Evolutionary conservation across 2,113 vertebrate genomes (phyloP).

Genomic region (Brachyhypopomus gauderio): DNA sequence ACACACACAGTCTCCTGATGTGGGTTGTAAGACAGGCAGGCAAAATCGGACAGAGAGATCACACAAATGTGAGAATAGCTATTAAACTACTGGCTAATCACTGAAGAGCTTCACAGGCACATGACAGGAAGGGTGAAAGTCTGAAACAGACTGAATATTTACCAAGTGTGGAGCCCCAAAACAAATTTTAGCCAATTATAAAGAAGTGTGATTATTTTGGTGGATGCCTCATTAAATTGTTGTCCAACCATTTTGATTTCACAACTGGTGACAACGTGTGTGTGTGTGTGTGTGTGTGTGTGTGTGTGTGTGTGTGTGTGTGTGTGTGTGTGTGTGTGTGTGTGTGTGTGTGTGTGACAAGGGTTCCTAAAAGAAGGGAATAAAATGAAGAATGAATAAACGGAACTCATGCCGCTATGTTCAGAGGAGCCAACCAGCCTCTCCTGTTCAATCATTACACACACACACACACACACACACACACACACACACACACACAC

Average conservation of each 20-base stretch:
- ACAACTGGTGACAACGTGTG: conserved; percentile 5
- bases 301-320: too few relatives aligned
- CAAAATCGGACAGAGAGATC: neutral
- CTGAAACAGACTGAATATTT: conserved; percentile 40
- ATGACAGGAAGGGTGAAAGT: neutral
- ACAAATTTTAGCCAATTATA: conserved; percentile 47
- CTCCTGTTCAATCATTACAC: neutral
- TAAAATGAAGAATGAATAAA: conserved; percentile 9
- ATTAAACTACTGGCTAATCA: neutral
- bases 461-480: too few relatives aligned
- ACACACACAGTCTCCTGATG: conserved; percentile 9
- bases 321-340: too few relatives aligned
- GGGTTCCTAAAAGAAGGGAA: conserved; percentile 8
- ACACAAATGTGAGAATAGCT: neutral
- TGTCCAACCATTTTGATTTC: conserved; percentile 38
- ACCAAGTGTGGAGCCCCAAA: conserved; percentile 3
- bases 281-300: conserved; percentile 19
- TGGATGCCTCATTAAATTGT: conserved; percentile 44
- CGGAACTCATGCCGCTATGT: neutral
- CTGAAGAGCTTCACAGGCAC: conserved; percentile 14
- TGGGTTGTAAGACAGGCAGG: conserved; percentile 6
- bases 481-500: too few relatives aligned
- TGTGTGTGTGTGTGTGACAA: too few relatives aligned
- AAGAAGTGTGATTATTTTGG: conserved; percentile 48
- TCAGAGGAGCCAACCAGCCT: neutral